Evolutionary conservation across 1,140 invertebrate genomes (phyloP).

Genomic region (Protaetia brevitarsis): DNA sequence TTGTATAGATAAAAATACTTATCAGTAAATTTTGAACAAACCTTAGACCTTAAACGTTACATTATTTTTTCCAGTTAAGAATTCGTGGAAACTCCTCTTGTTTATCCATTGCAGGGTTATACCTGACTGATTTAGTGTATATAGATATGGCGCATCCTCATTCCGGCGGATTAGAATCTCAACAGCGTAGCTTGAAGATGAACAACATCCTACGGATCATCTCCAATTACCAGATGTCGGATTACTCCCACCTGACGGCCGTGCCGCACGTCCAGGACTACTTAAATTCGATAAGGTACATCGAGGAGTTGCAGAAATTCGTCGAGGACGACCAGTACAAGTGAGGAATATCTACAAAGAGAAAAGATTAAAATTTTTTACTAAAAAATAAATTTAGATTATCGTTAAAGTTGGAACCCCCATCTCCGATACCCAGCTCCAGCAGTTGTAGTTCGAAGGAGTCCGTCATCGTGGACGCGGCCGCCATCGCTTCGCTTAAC

Average conservation of each 20-base stretch:
- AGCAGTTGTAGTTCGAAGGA: constrained; percentile 67
- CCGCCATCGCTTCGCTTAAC: constrained; percentile 57
- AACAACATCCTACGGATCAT: constrained; percentile 85
- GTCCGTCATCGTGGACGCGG: constrained; percentile 60
- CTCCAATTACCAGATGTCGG: constrained; percentile 82
- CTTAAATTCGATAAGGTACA: constrained; percentile 86
- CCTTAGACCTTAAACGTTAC: too few species aligned
- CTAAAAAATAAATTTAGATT: constrained; percentile 55
- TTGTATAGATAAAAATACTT: too few species aligned
- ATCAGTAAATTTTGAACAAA: too few species aligned
- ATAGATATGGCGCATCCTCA: constrained; percentile 93
- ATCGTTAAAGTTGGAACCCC: constrained; percentile 80
- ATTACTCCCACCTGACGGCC: constrained; percentile 69
- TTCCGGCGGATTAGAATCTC: constrained; percentile 70
- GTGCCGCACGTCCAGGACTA: constrained; percentile 79
- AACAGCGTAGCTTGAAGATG: constrained; percentile 81
- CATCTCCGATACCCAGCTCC: constrained; percentile 62
- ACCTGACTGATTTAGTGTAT: constrained; percentile 90
- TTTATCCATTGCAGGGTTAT: constrained; percentile 65
- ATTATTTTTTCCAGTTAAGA: not conserved
- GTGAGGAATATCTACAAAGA: constrained; percentile 59
- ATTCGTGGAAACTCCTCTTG: not conserved
- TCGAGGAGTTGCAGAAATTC: constrained; percentile 94
- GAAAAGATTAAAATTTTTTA: not conserved
- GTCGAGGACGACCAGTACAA: constrained; percentile 95